Conservation (phyloP, 2,113 vertebrate species). For the Lates calcarifer region DNA sequence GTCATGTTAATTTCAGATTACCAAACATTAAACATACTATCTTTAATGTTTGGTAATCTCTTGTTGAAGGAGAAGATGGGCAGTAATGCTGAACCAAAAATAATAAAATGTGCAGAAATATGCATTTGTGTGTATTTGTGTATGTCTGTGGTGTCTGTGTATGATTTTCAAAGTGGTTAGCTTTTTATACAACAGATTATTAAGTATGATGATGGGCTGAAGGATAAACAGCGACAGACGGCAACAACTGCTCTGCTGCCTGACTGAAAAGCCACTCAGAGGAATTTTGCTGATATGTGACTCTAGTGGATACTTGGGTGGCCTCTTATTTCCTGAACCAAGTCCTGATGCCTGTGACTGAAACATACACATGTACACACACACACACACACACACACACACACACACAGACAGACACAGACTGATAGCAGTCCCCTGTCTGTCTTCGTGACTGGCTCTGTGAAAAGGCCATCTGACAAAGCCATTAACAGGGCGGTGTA, state of each 20-base stretch:
- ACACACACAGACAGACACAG: conserved; percentile 12
- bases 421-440: conserved; percentile 70
- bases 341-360: conserved; percentile 60
- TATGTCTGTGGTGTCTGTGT: background rate
- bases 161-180: conserved; percentile 1
- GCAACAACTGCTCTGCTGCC: conserved; percentile 37
- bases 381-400: conserved; percentile 30
- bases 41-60: background rate
- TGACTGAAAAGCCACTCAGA: conserved; percentile 49
- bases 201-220: conserved; percentile 3
- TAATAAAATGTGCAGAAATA: background rate
- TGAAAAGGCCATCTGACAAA: conserved; percentile 84
- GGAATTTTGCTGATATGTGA: conserved; percentile 64
- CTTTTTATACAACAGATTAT: conserved; percentile 30
- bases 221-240: conserved; percentile 51
- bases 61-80: background rate
- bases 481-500: conserved; percentile 82
- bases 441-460: conserved; percentile 75
- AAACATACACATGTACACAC: conserved; percentile 50
- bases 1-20: background rate
- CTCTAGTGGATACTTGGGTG: conserved; percentile 56
- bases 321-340: conserved; percentile 74
- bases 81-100: background rate
- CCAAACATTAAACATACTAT: too few species aligned
- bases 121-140: background rate